Conservation (phyloP, 2,888 invertebrate genomes). For the Dolichopus griseipennis region DNA sequence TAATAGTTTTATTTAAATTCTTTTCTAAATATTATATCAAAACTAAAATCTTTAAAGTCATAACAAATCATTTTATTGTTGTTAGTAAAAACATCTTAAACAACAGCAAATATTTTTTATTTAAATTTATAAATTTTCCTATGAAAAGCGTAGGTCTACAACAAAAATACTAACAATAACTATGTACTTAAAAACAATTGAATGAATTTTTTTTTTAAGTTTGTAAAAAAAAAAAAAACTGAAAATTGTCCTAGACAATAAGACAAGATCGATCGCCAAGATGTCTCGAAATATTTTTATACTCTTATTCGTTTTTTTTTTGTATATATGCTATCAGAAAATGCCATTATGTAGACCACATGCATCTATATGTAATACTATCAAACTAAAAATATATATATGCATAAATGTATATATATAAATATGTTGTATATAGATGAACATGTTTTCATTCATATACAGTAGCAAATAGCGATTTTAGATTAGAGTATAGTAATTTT, state of each 20-base stretch:
- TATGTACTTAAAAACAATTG: neutral
- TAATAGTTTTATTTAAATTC: neutral
- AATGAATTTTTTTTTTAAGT: neutral
- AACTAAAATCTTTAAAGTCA: neutral
- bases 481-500: neutral
- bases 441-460: neutral
- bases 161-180: neutral
- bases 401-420: too few species aligned
- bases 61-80: neutral
- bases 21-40: neutral
- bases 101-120: too few species aligned
- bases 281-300: constrained; percentile 4
- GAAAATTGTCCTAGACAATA: neutral
- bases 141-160: neutral
- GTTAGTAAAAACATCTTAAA: too few species aligned
- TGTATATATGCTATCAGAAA: neutral
- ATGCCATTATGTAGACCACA: too few species aligned
- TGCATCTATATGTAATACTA: too few species aligned
- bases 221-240: neutral
- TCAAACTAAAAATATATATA: too few species aligned
- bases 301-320: neutral
- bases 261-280: constrained; percentile 6
- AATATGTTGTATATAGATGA: too few species aligned
- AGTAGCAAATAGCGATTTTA: constrained; percentile 1
- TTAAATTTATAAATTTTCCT: neutral